Evolutionary conservation across 2,797 vertebrate species (phyloP).

Genomic region (Pempheris klunzingeri): DNA sequence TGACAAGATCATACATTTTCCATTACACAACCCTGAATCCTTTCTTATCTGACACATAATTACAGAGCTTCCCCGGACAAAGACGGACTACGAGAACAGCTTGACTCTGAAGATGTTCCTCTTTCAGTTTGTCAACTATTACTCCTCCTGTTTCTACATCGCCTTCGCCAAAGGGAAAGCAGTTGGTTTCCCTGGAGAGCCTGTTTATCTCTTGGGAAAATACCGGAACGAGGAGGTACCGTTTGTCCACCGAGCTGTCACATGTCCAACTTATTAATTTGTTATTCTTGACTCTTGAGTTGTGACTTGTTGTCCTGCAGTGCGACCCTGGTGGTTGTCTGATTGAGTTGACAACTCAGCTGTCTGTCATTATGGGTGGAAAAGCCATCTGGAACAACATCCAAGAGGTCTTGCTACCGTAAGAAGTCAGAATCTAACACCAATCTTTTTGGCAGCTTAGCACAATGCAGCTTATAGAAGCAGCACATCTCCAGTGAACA

Average conservation of each 20-base stretch:
- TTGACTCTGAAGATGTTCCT: constrained; percentile 97
- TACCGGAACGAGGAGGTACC: constrained; percentile 94
- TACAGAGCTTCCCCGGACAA: constrained; percentile 93
- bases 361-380: constrained; percentile 94
- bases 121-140: constrained; percentile 98
- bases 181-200: constrained; percentile 90
- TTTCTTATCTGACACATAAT: background rate
- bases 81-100: constrained; percentile 95
- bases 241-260: background rate
- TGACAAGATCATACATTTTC: too few species aligned
- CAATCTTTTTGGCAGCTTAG: background rate
- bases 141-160: constrained; percentile 97
- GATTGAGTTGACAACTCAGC: constrained; percentile 94
- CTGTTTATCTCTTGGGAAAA: constrained; percentile 91
- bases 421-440: constrained; percentile 74
- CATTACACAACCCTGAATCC: background rate
- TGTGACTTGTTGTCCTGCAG: constrained; percentile 72
- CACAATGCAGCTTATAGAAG: background rate
- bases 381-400: constrained; percentile 98
- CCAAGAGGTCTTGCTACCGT: constrained; percentile 95
- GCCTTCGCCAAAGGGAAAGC: constrained; percentile 95
- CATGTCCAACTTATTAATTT: background rate
- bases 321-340: constrained; percentile 96
- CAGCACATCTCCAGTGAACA: background rate
- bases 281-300: background rate